Evolutionary conservation across 2,888 invertebrate genomes (phyloP).

Genomic region (Drymonia ruficornis): DNA sequence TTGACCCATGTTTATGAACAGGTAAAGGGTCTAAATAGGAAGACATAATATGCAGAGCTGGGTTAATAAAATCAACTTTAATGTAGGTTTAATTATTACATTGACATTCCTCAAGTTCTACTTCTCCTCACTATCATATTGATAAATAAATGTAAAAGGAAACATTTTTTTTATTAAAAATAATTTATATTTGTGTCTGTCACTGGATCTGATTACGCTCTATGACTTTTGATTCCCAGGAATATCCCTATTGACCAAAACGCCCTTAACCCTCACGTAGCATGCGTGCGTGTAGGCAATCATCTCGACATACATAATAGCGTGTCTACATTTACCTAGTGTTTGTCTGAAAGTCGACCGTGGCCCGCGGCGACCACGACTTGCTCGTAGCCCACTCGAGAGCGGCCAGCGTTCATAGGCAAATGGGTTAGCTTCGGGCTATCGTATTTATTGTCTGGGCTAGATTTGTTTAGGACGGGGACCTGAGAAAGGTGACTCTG

Average conservation of each 20-base stretch:
- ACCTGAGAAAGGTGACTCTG: not conserved
- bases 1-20: no score
- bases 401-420: constrained; percentile 42
- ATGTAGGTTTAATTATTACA: no score
- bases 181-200: no score
- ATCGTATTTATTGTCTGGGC: constrained; percentile 4
- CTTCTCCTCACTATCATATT: no score
- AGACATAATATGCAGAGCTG: no score
- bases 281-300: constrained; percentile 24
- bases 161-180: no score
- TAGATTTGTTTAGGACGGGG: not conserved
- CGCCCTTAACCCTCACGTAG: not conserved
- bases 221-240: no score
- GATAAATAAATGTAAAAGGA: no score
- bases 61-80: no score
- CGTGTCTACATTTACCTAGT: constrained; percentile 53
- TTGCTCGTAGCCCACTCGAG: constrained; percentile 47
- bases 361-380: constrained; percentile 69
- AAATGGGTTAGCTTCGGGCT: constrained; percentile 33
- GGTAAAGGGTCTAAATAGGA: no score
- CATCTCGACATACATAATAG: constrained; percentile 37
- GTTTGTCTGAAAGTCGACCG: constrained; percentile 56
- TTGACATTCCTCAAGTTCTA: no score
- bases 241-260: not conserved
- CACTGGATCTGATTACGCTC: no score